A percentile compares a stretch with the other conserved stretches of the same genome.
phyloP scores from a whole-genome alignment of 2,797 vertebrate genomes.

The Macropus fuliginosus region DNA sequence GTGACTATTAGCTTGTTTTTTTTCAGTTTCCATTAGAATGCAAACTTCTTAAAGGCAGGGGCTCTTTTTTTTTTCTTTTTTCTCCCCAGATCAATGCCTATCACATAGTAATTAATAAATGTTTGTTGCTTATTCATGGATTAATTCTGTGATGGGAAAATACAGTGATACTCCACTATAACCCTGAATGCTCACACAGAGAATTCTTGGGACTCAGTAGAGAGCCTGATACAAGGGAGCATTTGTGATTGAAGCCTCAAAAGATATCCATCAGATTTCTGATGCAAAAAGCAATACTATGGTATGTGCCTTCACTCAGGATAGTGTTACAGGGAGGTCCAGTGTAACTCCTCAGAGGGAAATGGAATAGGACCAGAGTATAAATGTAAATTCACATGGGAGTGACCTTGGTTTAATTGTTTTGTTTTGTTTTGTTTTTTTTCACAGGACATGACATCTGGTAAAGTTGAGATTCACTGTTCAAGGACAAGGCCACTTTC shows the following conservation, averaged over 20 bases:
- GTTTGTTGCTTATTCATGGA: background rate
- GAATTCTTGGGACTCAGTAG: background rate
- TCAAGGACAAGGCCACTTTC: slow-evolving; percentile 61
- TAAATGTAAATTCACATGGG: background rate
- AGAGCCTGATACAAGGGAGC: background rate
- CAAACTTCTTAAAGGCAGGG: background rate
- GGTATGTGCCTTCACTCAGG: background rate
- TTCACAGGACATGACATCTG: slow-evolving; percentile 44
- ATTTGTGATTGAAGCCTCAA: background rate
- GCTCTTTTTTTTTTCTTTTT: background rate
- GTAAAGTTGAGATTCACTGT: slow-evolving; percentile 56
- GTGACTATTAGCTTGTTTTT: background rate
- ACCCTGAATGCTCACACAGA: background rate
- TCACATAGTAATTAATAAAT: background rate
- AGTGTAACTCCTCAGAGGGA: background rate
- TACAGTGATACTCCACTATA: background rate
- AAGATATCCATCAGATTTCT: background rate
- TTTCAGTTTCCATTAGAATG: background rate
- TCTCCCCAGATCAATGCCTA: background rate
- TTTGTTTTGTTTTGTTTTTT: background rate
- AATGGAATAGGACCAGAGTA: background rate
- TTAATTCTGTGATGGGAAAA: background rate
- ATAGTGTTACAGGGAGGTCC: background rate
- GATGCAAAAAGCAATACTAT: background rate
- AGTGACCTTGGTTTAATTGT: background rate